Evolutionary conservation across 2,113 vertebrate genomes (phyloP), one percentile per base, ranked within the genome.

Genomic region (Myotis yumanensis): DNA sequence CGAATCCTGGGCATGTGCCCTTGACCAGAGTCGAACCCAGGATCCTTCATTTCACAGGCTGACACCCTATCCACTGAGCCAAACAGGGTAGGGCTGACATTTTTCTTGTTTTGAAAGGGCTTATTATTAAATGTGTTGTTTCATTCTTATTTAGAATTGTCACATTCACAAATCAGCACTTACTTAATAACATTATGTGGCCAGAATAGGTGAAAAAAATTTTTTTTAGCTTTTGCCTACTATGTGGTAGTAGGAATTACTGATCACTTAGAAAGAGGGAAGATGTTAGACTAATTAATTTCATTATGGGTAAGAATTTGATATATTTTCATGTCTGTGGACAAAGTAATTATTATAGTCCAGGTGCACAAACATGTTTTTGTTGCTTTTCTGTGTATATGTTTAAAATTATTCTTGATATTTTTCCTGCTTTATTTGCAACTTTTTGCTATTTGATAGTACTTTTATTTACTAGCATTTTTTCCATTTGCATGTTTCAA

Each of bases 91-190:
- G 23, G 23, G 25, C 59, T 80, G 25, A 18, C 23, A 25, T 14
- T 79, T 85, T 96, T 81, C 16, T 59, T 93, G 68, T 93, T 71
- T 28, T 62, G 72, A 64, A 82, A 87, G 25, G 4, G 2, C 35
- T 86, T 77, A 73, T 85, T 76, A 71, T 48, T 84, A 93, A 86
- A 40, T 46, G 16, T 68, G 43, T 92, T 84, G 12, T n/a, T 68
- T 32, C 25, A 52, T 73, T 94, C 35, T 79, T 79, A 64, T 57
- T 93, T 52, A 75, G 17, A 93, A 72, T 40, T 28, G 52, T 86
- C 11, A 37, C 87, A 96, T 94, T 90, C 15, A 84, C n/a, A 93
- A 94, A 75, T 51, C 11, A 68, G 18, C 32, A 80, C 17, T 86
- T 83, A 76, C 11, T 79, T 87, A 62, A n/a, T 75, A 85, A 64